Evolutionary conservation across 2,888 invertebrate genomes (phyloP).

Genomic region (Spialia ferax): DNA sequence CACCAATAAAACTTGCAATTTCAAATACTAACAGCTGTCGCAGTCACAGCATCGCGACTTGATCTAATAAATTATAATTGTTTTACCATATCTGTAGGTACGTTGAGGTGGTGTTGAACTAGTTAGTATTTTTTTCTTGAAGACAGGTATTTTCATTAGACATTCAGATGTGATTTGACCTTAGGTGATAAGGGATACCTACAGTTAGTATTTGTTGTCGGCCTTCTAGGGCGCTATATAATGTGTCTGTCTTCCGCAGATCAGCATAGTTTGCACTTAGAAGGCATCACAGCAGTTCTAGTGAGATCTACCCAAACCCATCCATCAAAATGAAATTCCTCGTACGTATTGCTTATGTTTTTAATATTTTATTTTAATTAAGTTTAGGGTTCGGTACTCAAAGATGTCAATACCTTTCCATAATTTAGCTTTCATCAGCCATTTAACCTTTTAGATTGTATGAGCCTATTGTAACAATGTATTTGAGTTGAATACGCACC

Average conservation of each 20-base stretch:
- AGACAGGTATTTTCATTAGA: conserved; percentile 69
- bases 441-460: background rate
- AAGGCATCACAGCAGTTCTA: conserved; percentile 81
- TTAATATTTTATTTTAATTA: background rate
- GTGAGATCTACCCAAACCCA: conserved; percentile 64
- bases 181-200: conserved; percentile 63
- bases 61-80: conserved; percentile 57
- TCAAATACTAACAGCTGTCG: conserved; percentile 44
- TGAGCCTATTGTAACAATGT: too few species aligned
- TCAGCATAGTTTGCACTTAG: conserved; percentile 77
- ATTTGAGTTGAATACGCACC: too few species aligned
- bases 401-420: background rate
- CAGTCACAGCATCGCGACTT: conserved; percentile 40
- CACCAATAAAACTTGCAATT: conserved; percentile 30
- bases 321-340: conserved; percentile 78
- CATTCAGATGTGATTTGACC: conserved; percentile 73
- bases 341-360: conserved; percentile 60
- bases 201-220: conserved; percentile 54
- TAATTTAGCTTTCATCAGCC: background rate
- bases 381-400: background rate
- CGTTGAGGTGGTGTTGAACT: conserved; percentile 51
- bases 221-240: conserved; percentile 78
- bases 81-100: conserved; percentile 57
- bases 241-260: conserved; percentile 64
- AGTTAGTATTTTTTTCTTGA: conserved; percentile 59